These are phyloP conservation scores for Anser cygnoides DNA, from an alignment of 2,113 vertebrate species.

Conservation along the genomic window DNA sequence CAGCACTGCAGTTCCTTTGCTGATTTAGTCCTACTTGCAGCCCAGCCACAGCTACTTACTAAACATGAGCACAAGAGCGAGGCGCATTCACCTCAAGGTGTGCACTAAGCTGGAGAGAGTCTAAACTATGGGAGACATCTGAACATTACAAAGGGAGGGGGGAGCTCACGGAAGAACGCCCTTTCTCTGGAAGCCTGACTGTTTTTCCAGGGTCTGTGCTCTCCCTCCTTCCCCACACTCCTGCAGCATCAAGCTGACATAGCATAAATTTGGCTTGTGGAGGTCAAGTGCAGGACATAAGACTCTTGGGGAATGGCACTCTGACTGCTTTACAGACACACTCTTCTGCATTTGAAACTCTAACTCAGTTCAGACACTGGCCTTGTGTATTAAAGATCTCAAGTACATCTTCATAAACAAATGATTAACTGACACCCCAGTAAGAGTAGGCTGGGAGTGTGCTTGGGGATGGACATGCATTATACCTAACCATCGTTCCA, in stretches of 20 bases:
- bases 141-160: not conserved
- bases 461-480: not conserved
- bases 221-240: not conserved
- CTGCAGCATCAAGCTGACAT: not conserved
- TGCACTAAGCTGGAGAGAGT: not conserved
- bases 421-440: not conserved
- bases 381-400: not conserved
- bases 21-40: not conserved
- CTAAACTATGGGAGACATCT: not conserved
- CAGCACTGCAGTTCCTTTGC: not conserved
- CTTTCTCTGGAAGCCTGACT: not conserved
- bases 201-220: not conserved
- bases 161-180: not conserved
- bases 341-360: not conserved
- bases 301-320: not conserved
- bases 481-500: not conserved
- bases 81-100: accelerated
- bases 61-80: not conserved
- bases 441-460: not conserved
- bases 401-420: not conserved
- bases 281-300: not conserved
- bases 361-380: not conserved
- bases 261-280: not conserved
- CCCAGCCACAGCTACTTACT: not conserved
- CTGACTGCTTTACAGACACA: not conserved